These are phyloP conservation scores for Tychaedon coryphoeus DNA, from an alignment of 2,113 vertebrate species.

Conservation along the genomic window DNA sequence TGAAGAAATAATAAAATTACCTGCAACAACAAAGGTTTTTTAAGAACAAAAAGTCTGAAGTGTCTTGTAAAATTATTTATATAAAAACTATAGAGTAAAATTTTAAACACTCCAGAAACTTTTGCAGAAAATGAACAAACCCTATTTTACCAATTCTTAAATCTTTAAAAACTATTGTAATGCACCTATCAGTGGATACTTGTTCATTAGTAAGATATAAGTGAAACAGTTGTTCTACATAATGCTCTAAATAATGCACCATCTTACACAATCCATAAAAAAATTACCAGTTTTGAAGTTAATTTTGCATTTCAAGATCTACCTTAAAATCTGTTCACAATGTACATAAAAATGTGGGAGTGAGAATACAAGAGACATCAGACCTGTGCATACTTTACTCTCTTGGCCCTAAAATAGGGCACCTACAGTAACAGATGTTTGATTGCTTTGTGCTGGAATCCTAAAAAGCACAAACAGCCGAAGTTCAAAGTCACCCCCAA, in stretches of 20 bases:
- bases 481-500: neutral
- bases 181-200: neutral
- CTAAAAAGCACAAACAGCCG: neutral
- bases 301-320: neutral
- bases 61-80: neutral
- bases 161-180: neutral
- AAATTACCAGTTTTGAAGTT: neutral
- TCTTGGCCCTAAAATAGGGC: neutral
- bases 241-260: neutral
- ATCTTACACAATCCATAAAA: neutral
- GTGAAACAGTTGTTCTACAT: neutral
- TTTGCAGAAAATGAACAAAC: neutral
- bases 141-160: neutral
- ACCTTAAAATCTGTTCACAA: neutral
- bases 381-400: neutral
- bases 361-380: neutral
- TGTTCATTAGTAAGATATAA: neutral
- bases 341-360: neutral
- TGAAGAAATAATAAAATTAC: neutral
- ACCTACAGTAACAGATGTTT: neutral
- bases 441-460: neutral
- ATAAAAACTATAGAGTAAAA: neutral
- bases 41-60: neutral
- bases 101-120: neutral
- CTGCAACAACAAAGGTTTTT: neutral